Base-by-base conservation (phyloP, 2,113 vertebrate genomes). In the Hemicordylus capensis region DNA sequence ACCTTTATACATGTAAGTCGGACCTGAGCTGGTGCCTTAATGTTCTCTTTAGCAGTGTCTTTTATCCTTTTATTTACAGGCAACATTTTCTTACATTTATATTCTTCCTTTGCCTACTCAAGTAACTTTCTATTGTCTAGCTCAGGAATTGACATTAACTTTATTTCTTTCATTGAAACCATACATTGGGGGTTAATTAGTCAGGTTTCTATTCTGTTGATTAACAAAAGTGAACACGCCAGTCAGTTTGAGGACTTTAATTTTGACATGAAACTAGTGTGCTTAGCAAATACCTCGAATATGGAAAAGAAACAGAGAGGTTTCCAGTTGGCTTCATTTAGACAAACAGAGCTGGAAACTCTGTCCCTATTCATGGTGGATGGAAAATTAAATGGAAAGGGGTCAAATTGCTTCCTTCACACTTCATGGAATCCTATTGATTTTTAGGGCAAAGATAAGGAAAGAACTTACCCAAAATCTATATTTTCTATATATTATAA, bases 141-240 rank as follows among this genome's bases (percentile, higher is more conserved):
- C n/a, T 26, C 46, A 48, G 81, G 86, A 87, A 56, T 20, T 73
- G 39, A 73, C 42, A 26, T 83, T 74, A 46, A 34, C 28, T 76
- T 76, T 58, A 22, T 73, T 76, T 69, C 46, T 66, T 5, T 0
- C 0, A 48, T 81, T 92, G 93, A 88, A 39, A 66, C 67, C 78
- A 76, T 69, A 90, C 34, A 84, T 87, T 76, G 26, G 88, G 73
- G 51, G 81, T 84, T 59, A 76, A 87, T 86, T 46, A 85, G 39
- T 74, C 37, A 20, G 0, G 3, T 91, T 74, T 91, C 24, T 44
- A 2, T 73, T 92, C 70, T 8, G 4, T 87, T 88, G 73, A 82
- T 67, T 19, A 77, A 31, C 9, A 28, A 63, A 63, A 39, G 22
- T 85, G 80, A 79, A 6, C 26, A 1, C 80, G 39, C 8, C 19